These are phyloP conservation scores for Listrodromus nycthemerus DNA, from an alignment of 2,888 invertebrate genomes.

Conservation along the genomic window DNA sequence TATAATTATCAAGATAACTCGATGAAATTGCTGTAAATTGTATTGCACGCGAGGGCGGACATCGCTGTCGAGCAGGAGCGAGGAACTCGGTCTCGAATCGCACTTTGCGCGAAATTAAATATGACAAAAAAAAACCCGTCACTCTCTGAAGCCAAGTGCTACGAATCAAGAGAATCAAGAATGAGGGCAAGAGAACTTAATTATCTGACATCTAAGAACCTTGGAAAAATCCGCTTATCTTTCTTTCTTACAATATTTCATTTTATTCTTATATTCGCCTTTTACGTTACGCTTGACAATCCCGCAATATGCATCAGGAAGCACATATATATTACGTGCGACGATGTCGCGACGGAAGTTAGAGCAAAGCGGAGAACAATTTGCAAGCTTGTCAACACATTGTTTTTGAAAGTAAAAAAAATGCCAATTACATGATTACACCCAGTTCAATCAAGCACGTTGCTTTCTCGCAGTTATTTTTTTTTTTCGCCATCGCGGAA, in stretches of 20 bases:
- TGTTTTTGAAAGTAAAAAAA: neutral
- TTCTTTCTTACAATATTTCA: constrained; percentile 20
- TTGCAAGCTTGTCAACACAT: neutral
- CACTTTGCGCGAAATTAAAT: constrained; percentile 38
- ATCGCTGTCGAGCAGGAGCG: constrained; percentile 2
- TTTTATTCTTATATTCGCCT: constrained; percentile 22
- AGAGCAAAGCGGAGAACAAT: neutral
- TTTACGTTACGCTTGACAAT: constrained; percentile 3
- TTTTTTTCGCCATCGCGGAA: neutral
- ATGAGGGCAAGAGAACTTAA: constrained; percentile 49
- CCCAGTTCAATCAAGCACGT: too few relatives aligned
- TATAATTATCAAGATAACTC: constrained; percentile 37
- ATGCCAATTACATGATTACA: neutral
- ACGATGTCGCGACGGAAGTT: neutral
- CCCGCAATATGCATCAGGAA: neutral
- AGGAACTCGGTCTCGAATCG: constrained; percentile 6
- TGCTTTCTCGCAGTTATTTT: neutral
- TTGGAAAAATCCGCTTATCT: constrained; percentile 62
- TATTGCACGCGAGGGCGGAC: constrained; percentile 13
- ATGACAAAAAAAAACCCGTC: constrained; percentile 14
- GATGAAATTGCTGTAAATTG: constrained; percentile 38
- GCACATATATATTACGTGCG: neutral
- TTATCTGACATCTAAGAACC: constrained; percentile 59
- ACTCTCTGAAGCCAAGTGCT: neutral
- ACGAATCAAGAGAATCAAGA: constrained; percentile 1